A percentile compares a stretch with the other conserved stretches of the same genome.
Evolutionary conservation across 2,113 vertebrate species (phyloP).

Genomic region (Gnathonemus echidnorhynchus): DNA sequence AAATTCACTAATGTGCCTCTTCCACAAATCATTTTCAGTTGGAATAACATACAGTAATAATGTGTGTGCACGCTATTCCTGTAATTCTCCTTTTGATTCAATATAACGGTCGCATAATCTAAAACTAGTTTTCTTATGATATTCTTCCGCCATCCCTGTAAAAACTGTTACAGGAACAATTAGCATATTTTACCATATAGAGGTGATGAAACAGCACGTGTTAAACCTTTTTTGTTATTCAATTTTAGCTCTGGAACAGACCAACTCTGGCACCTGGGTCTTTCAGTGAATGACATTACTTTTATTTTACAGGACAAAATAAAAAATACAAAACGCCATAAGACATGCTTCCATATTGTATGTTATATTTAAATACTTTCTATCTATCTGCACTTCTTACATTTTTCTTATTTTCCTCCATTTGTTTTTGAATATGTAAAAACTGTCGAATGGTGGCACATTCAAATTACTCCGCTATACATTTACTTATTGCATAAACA

Average conservation of each 20-base stretch:
- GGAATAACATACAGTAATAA: constrained; percentile 60
- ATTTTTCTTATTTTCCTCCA: background rate
- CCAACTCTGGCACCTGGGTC: background rate
- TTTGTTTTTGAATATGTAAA: background rate
- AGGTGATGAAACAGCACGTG: background rate
- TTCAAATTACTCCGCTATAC: background rate
- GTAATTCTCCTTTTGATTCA: constrained; percentile 1
- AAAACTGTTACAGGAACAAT: constrained; percentile 9
- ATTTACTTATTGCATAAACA: background rate
- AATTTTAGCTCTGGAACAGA: background rate
- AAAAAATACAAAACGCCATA: background rate
- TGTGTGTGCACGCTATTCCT: constrained; percentile 4
- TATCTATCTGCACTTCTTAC: background rate
- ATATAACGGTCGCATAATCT: background rate
- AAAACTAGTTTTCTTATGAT: background rate
- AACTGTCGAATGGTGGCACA: background rate
- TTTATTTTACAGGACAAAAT: background rate
- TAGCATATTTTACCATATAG: background rate
- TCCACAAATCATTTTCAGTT: constrained; percentile 58
- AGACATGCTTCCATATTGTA: background rate
- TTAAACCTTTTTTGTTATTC: background rate
- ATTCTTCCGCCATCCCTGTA: background rate
- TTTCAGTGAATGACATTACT: background rate
- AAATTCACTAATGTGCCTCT: constrained; percentile 54
- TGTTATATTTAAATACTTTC: background rate